These are phyloP conservation scores for Channa argus DNA, from an alignment of 2,113 vertebrate species.

Conservation along the genomic window DNA sequence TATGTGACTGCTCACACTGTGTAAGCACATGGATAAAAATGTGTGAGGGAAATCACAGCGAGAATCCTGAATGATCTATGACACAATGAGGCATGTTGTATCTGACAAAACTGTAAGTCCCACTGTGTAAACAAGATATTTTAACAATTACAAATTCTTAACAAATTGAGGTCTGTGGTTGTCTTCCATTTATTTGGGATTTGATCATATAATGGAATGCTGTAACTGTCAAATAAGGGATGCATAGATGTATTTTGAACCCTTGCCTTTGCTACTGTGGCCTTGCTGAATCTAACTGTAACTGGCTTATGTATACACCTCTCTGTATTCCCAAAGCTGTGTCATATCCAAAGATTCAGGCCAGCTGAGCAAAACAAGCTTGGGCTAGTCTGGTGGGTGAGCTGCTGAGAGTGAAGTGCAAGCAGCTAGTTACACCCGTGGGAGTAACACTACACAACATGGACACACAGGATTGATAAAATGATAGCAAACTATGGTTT, in stretches of 20 bases:
- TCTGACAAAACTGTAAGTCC: constrained; percentile 3
- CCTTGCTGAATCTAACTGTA: background rate
- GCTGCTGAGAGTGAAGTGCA: constrained; percentile 36
- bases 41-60: background rate
- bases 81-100: background rate
- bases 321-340: constrained; percentile 19
- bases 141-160: too few relatives aligned
- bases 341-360: constrained; percentile 15
- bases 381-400: constrained; percentile 21
- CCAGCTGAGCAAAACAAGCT: constrained; percentile 45
- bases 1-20: background rate
- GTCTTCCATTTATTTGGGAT: background rate
- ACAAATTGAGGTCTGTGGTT: background rate
- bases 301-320: background rate
- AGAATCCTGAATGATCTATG: constrained; percentile 1
- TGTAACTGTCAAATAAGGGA: background rate
- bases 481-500: constrained; percentile 53
- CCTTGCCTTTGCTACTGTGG: background rate
- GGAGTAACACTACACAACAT: constrained; percentile 36
- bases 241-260: background rate
- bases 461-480: constrained; percentile 33
- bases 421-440: constrained; percentile 34
- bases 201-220: background rate
- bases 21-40: background rate
- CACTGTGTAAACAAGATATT: background rate